Percentiles rank a stretch among this genome's conserved stretches.
These are phyloP conservation scores for Rhinopithecus roxellana DNA, from an alignment of 2,113 vertebrate species.

Conservation along the genomic window DNA sequence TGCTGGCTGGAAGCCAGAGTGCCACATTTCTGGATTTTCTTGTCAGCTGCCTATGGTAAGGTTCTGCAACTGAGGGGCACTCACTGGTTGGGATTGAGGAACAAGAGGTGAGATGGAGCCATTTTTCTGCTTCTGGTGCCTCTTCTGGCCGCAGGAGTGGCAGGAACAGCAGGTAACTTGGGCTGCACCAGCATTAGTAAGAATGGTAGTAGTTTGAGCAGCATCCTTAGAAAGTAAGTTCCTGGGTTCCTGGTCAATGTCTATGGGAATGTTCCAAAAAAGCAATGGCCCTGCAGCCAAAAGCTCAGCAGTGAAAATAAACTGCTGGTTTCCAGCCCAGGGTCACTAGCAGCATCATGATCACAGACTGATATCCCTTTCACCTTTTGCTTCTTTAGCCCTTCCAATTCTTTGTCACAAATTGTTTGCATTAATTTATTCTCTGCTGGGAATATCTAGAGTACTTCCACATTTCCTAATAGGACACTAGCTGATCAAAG, in stretches of 20 bases:
- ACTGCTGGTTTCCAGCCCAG: neutral
- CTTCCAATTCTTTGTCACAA: neutral
- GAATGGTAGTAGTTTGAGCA: neutral
- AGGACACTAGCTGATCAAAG: neutral
- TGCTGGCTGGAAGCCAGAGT: neutral
- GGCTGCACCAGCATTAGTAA: neutral
- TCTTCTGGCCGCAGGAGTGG: neutral
- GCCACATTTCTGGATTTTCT: neutral
- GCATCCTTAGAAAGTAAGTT: neutral
- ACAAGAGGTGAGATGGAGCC: neutral
- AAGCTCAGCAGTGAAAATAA: too few species aligned
- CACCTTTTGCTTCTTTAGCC: neutral
- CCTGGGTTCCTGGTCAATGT: neutral
- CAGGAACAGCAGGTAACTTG: neutral
- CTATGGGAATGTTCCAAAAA: neutral
- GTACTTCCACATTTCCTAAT: slow-evolving; percentile 24
- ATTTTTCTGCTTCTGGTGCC: neutral
- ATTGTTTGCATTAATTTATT: neutral
- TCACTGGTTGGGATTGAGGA: neutral
- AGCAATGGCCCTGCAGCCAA: neutral
- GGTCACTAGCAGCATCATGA: neutral
- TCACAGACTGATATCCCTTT: neutral
- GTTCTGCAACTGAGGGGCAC: neutral
- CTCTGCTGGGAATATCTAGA: slow-evolving; percentile 12
- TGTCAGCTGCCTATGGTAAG: neutral